These are phyloP conservation scores for Regulus satrapa DNA, from an alignment of 2,113 vertebrate genomes.

Conservation along the genomic window DNA sequence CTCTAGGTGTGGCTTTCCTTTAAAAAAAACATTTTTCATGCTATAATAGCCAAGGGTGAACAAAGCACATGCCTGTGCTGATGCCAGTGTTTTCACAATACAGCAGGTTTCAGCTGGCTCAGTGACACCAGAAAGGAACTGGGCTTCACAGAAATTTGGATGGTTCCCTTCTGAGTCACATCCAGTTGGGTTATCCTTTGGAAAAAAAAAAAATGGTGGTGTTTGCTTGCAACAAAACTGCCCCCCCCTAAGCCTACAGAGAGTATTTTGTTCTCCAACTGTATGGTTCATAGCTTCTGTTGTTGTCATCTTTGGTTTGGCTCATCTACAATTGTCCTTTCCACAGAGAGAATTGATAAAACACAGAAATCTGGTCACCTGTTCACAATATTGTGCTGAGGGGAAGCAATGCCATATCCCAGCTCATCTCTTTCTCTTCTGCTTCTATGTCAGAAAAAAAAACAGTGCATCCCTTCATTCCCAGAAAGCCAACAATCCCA, in stretches of 20 bases:
- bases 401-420: not conserved
- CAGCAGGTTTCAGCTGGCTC: slow-evolving; percentile 18
- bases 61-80: not conserved
- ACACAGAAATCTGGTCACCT: slow-evolving; percentile 61
- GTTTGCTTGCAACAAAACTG: slow-evolving; percentile 2
- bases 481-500: slow-evolving; percentile 26
- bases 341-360: slow-evolving; percentile 19
- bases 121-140: not conserved
- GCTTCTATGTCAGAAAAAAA: slow-evolving; percentile 38
- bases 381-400: slow-evolving; percentile 27
- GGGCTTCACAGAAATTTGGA: not conserved
- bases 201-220: not conserved
- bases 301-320: not conserved
- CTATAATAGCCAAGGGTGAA: not conserved
- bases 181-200: not conserved
- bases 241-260: not conserved
- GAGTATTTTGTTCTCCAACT: slow-evolving; percentile 10
- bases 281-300: slow-evolving; percentile 20
- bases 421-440: slow-evolving; percentile 56
- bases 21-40: not conserved
- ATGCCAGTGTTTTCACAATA: not conserved
- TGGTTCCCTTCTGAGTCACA: slow-evolving; percentile 13
- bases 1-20: not conserved
- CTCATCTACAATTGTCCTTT: slow-evolving; percentile 12
- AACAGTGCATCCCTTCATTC: slow-evolving; percentile 29